Evolutionary conservation across 2,888 invertebrate genomes (phyloP).

Genomic region (Netelia inedita): DNA sequence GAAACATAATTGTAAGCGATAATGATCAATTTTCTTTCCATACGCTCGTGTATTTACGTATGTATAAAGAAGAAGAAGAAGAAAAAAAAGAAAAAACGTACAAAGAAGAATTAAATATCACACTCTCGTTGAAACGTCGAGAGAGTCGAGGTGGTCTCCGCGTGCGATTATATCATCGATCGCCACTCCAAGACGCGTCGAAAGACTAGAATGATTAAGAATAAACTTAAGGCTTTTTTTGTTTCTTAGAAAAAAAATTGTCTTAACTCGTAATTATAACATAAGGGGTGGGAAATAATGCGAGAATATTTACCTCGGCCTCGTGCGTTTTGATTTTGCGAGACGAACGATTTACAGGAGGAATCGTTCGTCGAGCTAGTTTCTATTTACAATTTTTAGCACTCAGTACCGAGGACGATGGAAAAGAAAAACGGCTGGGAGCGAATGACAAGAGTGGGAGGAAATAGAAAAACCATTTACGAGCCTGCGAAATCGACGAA

Average conservation of each 20-base stretch:
- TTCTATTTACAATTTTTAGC: slow-evolving; percentile 64
- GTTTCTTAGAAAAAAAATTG: slow-evolving; percentile 14
- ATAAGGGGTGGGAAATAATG: slow-evolving; percentile 18
- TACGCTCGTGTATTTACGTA: slow-evolving; percentile 24
- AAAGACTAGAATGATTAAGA: slow-evolving; percentile 84
- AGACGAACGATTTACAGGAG: slow-evolving; percentile 33
- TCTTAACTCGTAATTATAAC: slow-evolving; percentile 55
- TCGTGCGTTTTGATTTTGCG: slow-evolving; percentile 68
- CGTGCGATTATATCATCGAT: slow-evolving; percentile 74
- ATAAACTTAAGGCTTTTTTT: slow-evolving; percentile 72
- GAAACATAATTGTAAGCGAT: slow-evolving; percentile 49
- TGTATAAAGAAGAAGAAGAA: slow-evolving; percentile 57
- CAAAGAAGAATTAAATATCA: slow-evolving; percentile 67
- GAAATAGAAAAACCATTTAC: background rate
- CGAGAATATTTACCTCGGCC: slow-evolving; percentile 52
- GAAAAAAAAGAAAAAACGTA: slow-evolving; percentile 30
- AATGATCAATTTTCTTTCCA: slow-evolving; percentile 41
- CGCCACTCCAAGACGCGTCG: slow-evolving; percentile 80
- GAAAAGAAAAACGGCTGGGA: slow-evolving; percentile 17
- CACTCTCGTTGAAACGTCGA: slow-evolving; percentile 57
- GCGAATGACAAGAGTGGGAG: slow-evolving; percentile 10
- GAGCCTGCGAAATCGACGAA: slow-evolving; percentile 44
- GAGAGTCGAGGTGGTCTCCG: slow-evolving; percentile 65
- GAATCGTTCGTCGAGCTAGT: slow-evolving; percentile 37
- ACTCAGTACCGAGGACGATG: slow-evolving; percentile 45